These are phyloP conservation scores for Scaptomyza flava DNA, from an alignment of 2,888 invertebrate genomes.

Conservation along the genomic window DNA sequence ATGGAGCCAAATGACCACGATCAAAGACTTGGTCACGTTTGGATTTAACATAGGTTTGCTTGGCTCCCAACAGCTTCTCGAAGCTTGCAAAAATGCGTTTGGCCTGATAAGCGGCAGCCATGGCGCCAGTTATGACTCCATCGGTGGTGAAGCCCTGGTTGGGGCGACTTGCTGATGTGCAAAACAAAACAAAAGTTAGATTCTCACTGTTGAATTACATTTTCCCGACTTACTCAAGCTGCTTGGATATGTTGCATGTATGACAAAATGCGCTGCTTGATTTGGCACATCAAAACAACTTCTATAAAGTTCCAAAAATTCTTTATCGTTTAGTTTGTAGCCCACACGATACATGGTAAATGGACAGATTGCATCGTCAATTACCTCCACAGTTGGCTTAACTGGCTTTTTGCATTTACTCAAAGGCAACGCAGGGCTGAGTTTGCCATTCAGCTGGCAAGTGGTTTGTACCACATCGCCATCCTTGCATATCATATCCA, in stretches of 20 bases:
- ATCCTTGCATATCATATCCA: constrained; percentile 37
- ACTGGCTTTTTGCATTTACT: constrained; percentile 3
- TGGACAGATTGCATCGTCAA: constrained; percentile 20
- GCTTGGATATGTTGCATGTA: constrained; percentile 30
- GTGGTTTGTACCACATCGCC: constrained; percentile 10
- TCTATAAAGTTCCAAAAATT: constrained; percentile 61
- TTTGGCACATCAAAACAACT: constrained; percentile 40
- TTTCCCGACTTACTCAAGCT: constrained; percentile 37
- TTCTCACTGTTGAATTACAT: not conserved
- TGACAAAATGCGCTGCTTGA: constrained; percentile 32
- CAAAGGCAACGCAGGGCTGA: constrained; percentile 19
- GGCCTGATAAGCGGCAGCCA: constrained; percentile 35
- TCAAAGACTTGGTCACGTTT: constrained; percentile 63
- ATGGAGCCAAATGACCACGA: constrained; percentile 85
- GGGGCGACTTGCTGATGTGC: constrained; percentile 19
- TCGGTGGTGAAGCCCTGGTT: constrained; percentile 39
- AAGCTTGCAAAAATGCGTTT: constrained; percentile 46
- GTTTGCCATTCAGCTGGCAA: constrained; percentile 15
- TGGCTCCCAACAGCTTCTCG: constrained; percentile 22
- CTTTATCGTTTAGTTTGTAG: constrained; percentile 10
- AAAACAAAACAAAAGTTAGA: not conserved
- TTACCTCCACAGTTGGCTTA: constrained; percentile 4
- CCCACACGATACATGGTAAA: constrained; percentile 44
- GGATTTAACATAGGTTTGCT: constrained; percentile 29
- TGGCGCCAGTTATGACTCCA: constrained; percentile 29